phyloP scores from a whole-genome alignment of 2,888 invertebrate species.

The Eupithecia pulchellata region DNA sequence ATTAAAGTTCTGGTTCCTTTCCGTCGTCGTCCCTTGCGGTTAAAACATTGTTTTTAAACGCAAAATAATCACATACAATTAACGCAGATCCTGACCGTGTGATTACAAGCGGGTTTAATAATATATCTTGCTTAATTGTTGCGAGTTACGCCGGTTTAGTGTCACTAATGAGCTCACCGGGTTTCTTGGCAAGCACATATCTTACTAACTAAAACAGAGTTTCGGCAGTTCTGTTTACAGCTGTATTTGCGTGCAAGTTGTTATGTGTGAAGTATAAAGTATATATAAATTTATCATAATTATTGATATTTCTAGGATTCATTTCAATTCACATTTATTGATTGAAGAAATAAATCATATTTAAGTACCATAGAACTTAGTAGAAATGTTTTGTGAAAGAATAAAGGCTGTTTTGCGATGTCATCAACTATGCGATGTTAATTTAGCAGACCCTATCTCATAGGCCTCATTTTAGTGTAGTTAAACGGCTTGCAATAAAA shows the following conservation, averaged over 20 bases:
- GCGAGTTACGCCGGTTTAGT: conserved; percentile 50
- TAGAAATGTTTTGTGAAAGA: not conserved
- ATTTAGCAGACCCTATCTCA: no score
- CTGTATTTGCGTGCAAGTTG: conserved; percentile 15
- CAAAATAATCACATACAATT: conserved; percentile 34
- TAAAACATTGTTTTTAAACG: conserved; percentile 28
- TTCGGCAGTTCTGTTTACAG: conserved; percentile 35
- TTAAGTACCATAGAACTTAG: not conserved
- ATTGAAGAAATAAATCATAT: no score
- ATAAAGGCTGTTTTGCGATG: not conserved
- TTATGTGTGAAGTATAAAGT: conserved; percentile 1
- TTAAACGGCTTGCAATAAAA: no score
- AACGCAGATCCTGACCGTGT: conserved; percentile 36
- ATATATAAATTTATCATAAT: not conserved
- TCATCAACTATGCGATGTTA: not conserved
- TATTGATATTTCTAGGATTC: not conserved
- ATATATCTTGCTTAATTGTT: conserved; percentile 47
- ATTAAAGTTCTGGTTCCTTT: not conserved
- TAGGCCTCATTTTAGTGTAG: no score
- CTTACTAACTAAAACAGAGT: conserved; percentile 64
- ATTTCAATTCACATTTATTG: no score
- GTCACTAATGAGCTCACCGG: conserved; percentile 70
- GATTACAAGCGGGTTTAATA: conserved; percentile 45
- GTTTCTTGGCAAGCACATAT: conserved; percentile 71
- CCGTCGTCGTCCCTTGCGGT: conserved; percentile 10